phyloP scores from a whole-genome alignment of 1,140 invertebrate species.

The Tenebrio molitor region DNA sequence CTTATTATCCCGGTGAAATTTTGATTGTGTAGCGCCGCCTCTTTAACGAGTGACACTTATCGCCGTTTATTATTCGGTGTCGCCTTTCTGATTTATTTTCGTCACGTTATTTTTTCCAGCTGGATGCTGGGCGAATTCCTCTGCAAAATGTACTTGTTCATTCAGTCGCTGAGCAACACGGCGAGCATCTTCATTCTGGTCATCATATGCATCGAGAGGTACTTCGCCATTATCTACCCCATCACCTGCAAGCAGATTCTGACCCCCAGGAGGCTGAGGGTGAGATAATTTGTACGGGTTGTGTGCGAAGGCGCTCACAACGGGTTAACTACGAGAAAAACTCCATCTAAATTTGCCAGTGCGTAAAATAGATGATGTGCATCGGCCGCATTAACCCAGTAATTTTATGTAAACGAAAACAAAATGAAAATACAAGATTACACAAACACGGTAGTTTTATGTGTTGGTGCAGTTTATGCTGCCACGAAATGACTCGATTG shows the following conservation, averaged over 20 bases:
- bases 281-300: constrained; percentile 65
- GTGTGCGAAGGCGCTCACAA: not conserved
- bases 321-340: not conserved
- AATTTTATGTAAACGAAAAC: not conserved
- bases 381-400: not conserved
- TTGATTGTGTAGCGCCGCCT: too few relatives aligned
- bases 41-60: too few relatives aligned
- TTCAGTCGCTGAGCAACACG: constrained; percentile 84
- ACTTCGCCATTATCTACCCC: constrained; percentile 86
- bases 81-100: too few relatives aligned
- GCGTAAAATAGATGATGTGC: not conserved
- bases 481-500: too few relatives aligned
- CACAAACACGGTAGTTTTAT: too few relatives aligned
- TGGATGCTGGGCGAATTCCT: constrained; percentile 85
- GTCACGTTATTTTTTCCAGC: constrained; percentile 70
- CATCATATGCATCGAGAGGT: constrained; percentile 86
- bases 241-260: constrained; percentile 84
- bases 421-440: too few relatives aligned
- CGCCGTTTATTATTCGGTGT: too few relatives aligned
- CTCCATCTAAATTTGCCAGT: not conserved
- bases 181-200: constrained; percentile 86
- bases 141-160: constrained; percentile 88
- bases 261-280: constrained; percentile 76
- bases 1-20: too few relatives aligned
- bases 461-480: too few relatives aligned